A percentile compares a stretch with the other conserved stretches of the same genome.
Conservation (phyloP, 1,140 invertebrate genomes). For the Neocloeon triangulifer region DNA sequence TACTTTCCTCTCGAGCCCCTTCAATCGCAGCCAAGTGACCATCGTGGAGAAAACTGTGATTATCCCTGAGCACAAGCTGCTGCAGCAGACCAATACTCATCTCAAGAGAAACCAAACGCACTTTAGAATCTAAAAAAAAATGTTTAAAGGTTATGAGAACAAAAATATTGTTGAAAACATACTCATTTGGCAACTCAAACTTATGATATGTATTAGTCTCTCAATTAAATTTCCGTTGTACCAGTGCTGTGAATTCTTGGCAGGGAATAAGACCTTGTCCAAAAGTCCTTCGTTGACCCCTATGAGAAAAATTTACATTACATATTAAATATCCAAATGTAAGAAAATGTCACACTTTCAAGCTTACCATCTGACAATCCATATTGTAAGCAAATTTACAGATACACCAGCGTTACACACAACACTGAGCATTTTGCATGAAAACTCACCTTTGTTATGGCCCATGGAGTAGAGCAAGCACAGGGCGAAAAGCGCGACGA, state of each 20-base stretch:
- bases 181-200: constrained; percentile 59
- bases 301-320: constrained; percentile 14
- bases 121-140: constrained; percentile 34
- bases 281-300: constrained; percentile 50
- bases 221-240: constrained; percentile 61
- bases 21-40: constrained; percentile 45
- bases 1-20: constrained; percentile 63
- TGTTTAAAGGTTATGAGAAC: constrained; percentile 4
- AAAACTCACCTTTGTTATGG: constrained; percentile 65
- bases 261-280: constrained; percentile 33
- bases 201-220: constrained; percentile 54
- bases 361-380: constrained; percentile 7
- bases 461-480: constrained; percentile 84
- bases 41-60: constrained; percentile 29
- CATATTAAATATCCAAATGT: not conserved
- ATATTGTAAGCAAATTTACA: not conserved
- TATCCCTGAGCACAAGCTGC: constrained; percentile 27
- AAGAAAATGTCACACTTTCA: constrained; percentile 1
- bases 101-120: constrained; percentile 81
- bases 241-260: constrained; percentile 20
- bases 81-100: constrained; percentile 57
- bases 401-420: not conserved
- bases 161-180: constrained; percentile 4
- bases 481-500: constrained; percentile 73
- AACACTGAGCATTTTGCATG: not conserved